Conservation (phyloP, 2,113 vertebrate genomes). For the Octodon degus region DNA sequence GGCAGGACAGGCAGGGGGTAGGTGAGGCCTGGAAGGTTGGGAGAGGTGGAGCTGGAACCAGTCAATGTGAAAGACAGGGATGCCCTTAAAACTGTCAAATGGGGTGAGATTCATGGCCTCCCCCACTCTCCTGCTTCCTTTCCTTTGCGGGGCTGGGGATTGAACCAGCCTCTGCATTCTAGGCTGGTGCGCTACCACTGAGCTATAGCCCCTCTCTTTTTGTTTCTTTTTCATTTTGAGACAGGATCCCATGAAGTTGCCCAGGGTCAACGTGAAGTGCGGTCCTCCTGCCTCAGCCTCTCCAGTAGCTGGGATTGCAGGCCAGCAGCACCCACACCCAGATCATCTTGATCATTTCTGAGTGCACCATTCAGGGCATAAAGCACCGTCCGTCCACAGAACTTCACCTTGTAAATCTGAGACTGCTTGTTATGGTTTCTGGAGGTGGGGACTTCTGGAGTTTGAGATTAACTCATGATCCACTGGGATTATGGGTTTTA, state of each 20-base stretch:
- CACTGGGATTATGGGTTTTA: too few species aligned
- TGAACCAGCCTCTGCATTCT: background rate
- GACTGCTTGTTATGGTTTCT: background rate
- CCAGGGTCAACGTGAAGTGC: background rate
- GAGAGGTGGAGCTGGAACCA: too few species aligned
- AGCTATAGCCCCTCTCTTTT: background rate
- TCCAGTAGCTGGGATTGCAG: background rate
- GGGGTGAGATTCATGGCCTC: background rate
- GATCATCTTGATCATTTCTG: background rate
- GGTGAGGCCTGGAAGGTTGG: background rate
- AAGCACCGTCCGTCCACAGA: background rate
- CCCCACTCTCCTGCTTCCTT: too few species aligned
- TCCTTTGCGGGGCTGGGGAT: background rate
- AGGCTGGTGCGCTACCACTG: background rate
- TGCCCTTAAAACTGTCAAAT: fast-evolving
- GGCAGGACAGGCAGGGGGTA: background rate
- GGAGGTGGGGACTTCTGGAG: too few species aligned
- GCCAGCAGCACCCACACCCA: background rate
- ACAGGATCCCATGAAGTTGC: background rate
- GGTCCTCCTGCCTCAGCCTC: background rate
- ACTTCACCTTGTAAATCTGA: background rate
- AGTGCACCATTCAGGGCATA: too few species aligned
- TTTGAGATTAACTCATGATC: too few species aligned
- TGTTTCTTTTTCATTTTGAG: background rate
- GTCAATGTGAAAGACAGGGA: background rate